A percentile compares a stretch with the other conserved stretches of the same genome.
These are phyloP conservation scores for Caerostris darwini DNA, from an alignment of 1,140 invertebrate genomes.

Conservation along the genomic window DNA sequence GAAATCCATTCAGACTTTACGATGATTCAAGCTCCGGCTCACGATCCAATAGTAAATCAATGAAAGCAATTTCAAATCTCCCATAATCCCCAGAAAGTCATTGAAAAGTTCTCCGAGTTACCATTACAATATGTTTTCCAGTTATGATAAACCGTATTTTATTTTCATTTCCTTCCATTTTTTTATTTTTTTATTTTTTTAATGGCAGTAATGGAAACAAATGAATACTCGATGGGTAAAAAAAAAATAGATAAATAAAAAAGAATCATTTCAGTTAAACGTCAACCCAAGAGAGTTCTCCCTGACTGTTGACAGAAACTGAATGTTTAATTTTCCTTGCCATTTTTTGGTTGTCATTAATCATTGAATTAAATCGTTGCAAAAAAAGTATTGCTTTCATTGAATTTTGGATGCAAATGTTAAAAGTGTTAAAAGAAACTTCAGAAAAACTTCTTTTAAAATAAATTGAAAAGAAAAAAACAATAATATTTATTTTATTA, in stretches of 20 bases:
- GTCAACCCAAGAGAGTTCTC: conserved; percentile 20
- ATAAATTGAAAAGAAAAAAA: not conserved
- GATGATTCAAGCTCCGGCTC: conserved; percentile 27
- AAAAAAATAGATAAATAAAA: not conserved
- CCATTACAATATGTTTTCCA: conserved; percentile 67
- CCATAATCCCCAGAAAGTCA: conserved; percentile 6
- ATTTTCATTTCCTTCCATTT: not conserved
- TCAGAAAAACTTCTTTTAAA: not conserved
- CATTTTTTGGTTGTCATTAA: conserved; percentile 42
- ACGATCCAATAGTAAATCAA: conserved; percentile 30
- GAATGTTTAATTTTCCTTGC: conserved; percentile 11
- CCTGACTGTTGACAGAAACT: conserved; percentile 31
- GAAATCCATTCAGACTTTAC: conserved; percentile 51
- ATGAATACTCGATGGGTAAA: not conserved
- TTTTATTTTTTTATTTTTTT: not conserved
- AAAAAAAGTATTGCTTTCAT: conserved; percentile 14
- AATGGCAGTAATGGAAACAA: conserved; percentile 49
- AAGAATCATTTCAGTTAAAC: not conserved
- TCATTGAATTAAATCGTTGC: conserved; percentile 25
- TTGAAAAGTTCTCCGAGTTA: conserved; percentile 46
- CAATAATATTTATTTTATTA: conserved; percentile 7
- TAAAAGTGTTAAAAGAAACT: not conserved
- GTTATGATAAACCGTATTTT: conserved; percentile 27
- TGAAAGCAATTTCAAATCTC: conserved; percentile 55
- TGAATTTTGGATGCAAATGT: not conserved